phyloP scores from a whole-genome alignment of 2,888 invertebrate species.

The Eubasilissa splendida region DNA sequence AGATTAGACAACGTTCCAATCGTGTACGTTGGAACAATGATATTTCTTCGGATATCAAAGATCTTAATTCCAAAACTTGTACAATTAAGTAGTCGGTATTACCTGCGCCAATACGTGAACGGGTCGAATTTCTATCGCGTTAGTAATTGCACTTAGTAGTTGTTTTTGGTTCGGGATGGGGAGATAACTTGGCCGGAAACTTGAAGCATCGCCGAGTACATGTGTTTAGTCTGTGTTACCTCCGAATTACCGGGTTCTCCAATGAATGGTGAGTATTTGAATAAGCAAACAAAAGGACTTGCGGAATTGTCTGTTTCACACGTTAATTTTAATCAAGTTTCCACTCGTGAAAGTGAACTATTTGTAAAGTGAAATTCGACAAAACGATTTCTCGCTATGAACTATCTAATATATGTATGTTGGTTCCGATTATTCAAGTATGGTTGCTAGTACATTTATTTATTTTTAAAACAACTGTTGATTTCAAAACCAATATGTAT shows the following conservation, averaged over 20 bases:
- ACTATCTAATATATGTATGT: no score
- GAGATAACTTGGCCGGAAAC: constrained; percentile 20
- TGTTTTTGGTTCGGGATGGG: constrained; percentile 2
- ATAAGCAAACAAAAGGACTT: constrained; percentile 17
- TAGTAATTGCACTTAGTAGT: constrained; percentile 50
- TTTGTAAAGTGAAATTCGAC: no score
- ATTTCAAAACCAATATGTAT: no score
- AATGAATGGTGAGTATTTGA: constrained; percentile 9
- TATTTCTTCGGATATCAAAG: constrained; percentile 54
- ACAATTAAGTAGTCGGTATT: constrained; percentile 51
- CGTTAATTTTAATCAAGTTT: constrained; percentile 4
- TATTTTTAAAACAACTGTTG: no score
- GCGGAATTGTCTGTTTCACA: not conserved
- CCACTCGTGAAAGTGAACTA: not conserved
- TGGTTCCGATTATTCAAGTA: no score
- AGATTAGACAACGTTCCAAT: not conserved
- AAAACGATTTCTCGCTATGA: no score
- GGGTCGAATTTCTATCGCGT: constrained; percentile 50
- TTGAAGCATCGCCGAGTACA: constrained; percentile 1
- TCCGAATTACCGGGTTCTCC: not conserved
- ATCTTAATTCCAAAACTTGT: constrained; percentile 58
- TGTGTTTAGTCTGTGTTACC: constrained; percentile 25
- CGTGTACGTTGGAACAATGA: constrained; percentile 43
- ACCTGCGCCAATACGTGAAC: constrained; percentile 56
- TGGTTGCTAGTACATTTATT: no score